phyloP scores from a whole-genome alignment of 2,113 vertebrate species.

The Mugil cephalus region DNA sequence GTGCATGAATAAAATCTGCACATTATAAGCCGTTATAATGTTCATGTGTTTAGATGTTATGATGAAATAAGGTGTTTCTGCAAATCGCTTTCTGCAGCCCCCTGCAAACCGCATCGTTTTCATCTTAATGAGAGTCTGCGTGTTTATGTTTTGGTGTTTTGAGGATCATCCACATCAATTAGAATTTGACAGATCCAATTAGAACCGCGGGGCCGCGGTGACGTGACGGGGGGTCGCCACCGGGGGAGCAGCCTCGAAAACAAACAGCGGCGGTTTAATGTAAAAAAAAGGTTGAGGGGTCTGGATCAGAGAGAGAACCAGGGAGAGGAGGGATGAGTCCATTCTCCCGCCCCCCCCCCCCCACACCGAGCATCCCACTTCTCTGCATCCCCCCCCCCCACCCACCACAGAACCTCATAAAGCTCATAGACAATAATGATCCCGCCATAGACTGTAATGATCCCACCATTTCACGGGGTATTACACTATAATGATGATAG shows the following conservation, averaged over 20 bases:
- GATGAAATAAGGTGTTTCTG: too few species aligned
- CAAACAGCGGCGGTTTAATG: constrained; percentile 75
- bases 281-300: constrained; percentile 66
- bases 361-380: constrained; percentile 79
- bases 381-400: constrained; percentile 86
- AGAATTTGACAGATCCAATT: constrained; percentile 77
- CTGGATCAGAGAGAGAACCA: constrained; percentile 83
- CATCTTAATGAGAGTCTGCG: constrained; percentile 66
- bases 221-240: constrained; percentile 56
- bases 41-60: too few species aligned
- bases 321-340: constrained; percentile 47
- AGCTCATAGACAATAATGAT: constrained; percentile 92
- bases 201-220: constrained; percentile 62
- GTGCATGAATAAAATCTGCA: too few species aligned
- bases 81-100: too few species aligned
- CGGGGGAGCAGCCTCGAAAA: constrained; percentile 68
- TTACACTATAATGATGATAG: constrained; percentile 99
- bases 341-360: constrained; percentile 18
- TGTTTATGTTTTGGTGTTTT: constrained; percentile 75
- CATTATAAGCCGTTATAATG: too few species aligned
- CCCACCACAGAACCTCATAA: constrained; percentile 92
- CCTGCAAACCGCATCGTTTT: constrained; percentile 38
- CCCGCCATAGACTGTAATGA: constrained; percentile 93
- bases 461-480: constrained; percentile 99
- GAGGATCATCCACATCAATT: constrained; percentile 73